Conservation (phyloP, 2,888 invertebrate species). For the Drosophila nigricruria region DNA sequence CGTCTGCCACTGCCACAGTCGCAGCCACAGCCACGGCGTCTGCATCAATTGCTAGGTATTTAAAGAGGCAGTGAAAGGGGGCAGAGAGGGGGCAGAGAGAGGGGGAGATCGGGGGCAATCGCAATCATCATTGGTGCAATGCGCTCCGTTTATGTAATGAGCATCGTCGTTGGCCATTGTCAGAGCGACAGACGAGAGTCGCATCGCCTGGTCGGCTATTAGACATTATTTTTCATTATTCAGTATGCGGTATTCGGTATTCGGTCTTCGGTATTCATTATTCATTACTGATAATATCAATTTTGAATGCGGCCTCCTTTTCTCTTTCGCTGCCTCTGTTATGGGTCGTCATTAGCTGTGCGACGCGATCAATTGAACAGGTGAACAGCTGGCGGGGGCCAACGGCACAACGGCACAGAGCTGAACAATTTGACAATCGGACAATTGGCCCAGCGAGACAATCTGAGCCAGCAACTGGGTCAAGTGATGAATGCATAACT, state of each 20-base stretch:
- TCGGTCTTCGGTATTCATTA: slow-evolving; percentile 37
- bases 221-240: slow-evolving; percentile 70
- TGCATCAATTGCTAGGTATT: slow-evolving; percentile 30
- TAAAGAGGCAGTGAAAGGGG: not conserved
- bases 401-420: not conserved
- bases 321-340: slow-evolving; percentile 17
- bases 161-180: slow-evolving; percentile 41
- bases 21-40: slow-evolving; percentile 17
- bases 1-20: slow-evolving; percentile 30
- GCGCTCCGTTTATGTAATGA: slow-evolving; percentile 70
- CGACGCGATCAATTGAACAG: slow-evolving; percentile 40
- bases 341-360: slow-evolving; percentile 47
- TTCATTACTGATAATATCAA: slow-evolving; percentile 46
- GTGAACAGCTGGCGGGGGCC: slow-evolving; percentile 21
- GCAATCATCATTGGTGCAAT: slow-evolving; percentile 56
- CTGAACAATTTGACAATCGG: not conserved
- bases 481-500: slow-evolving; percentile 50
- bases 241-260: slow-evolving; percentile 55
- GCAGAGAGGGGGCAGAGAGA: not conserved
- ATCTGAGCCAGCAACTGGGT: slow-evolving; percentile 33
- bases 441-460: slow-evolving; percentile 15
- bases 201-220: slow-evolving; percentile 44
- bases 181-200: slow-evolving; percentile 1
- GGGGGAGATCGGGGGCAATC: not conserved
- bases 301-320: slow-evolving; percentile 35